A percentile compares a stretch with the other conserved stretches of the same genome.
Conservation (phyloP, 1,140 invertebrate species). For the Anoplolepis gracilipes region DNA sequence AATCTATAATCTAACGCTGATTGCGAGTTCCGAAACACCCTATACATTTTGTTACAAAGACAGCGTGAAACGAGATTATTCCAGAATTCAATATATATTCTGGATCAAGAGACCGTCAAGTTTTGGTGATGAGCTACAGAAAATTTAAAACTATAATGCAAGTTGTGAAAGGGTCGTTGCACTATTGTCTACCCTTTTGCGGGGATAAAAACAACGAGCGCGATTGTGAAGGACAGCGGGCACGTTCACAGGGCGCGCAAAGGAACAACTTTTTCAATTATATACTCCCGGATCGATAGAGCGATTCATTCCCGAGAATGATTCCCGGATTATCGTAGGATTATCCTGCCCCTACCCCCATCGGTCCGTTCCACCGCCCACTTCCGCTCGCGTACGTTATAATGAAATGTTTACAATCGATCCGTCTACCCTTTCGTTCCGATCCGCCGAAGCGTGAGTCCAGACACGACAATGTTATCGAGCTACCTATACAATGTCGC, state of each 20-base stretch:
- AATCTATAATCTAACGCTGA: background rate
- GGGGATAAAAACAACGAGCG: slow-evolving; percentile 55
- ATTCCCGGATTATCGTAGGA: slow-evolving; percentile 79
- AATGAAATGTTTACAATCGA: slow-evolving; percentile 72
- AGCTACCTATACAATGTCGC: slow-evolving; percentile 40
- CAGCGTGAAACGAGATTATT: slow-evolving; percentile 1
- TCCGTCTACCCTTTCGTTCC: slow-evolving; percentile 52
- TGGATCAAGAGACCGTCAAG: slow-evolving; percentile 17
- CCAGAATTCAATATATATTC: slow-evolving; percentile 15
- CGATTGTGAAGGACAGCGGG: slow-evolving; percentile 65
- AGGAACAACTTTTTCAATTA: slow-evolving; percentile 79
- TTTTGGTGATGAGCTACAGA: slow-evolving; percentile 39
- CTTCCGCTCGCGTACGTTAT: slow-evolving; percentile 64
- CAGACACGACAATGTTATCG: slow-evolving; percentile 56
- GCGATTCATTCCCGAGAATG: slow-evolving; percentile 78
- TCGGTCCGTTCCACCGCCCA: slow-evolving; percentile 42
- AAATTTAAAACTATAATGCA: slow-evolving; percentile 66
- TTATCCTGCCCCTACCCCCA: slow-evolving; percentile 68
- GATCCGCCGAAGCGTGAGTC: slow-evolving; percentile 47
- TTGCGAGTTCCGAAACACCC: background rate
- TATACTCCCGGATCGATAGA: slow-evolving; percentile 76
- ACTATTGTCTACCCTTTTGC: slow-evolving; percentile 17
- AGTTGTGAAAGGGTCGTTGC: slow-evolving; percentile 29
- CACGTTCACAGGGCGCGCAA: slow-evolving; percentile 59
- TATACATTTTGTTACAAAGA: background rate